phyloP scores from a whole-genome alignment of 2,888 invertebrate genomes.

The Lepidochrysops patricia region DNA sequence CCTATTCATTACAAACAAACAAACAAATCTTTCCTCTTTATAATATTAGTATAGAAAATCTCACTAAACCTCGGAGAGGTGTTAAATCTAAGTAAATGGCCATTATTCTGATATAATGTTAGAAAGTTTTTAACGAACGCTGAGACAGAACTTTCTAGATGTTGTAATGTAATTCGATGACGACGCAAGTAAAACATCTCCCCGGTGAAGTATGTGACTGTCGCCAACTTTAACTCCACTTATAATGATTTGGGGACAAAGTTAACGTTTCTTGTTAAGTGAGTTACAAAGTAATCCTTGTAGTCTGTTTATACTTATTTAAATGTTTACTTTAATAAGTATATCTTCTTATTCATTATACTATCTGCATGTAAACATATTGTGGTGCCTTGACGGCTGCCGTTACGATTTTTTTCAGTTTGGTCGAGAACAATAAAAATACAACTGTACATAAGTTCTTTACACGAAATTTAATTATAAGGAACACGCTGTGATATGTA shows the following conservation, averaged over 20 bases:
- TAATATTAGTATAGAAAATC: no score
- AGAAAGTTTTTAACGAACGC: conserved; percentile 9
- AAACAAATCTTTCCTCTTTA: no score
- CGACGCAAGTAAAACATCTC: not conserved
- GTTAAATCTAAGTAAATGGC: not conserved
- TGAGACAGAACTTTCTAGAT: not conserved
- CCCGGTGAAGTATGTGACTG: not conserved
- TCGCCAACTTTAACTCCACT: conserved; percentile 5
- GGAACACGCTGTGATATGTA: no score
- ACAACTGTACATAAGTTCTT: no score
- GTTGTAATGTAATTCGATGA: conserved; percentile 2
- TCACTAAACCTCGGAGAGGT: not conserved
- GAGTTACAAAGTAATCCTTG: not conserved
- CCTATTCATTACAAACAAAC: no score
- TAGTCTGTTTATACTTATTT: not conserved
- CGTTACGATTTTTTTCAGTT: no score
- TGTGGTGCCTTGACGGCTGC: no score
- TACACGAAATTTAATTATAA: no score
- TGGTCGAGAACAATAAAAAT: no score
- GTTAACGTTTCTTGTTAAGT: not conserved
- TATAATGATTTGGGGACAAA: conserved; percentile 1
- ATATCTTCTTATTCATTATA: no score
- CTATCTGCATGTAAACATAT: no score
- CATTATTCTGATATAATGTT: not conserved
- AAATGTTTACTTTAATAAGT: not conserved